Percentiles rank a stretch among this genome's conserved stretches.
These are phyloP conservation scores for Calcarius lapponicus DNA, from an alignment of 2,797 vertebrate genomes.

Conservation along the genomic window DNA sequence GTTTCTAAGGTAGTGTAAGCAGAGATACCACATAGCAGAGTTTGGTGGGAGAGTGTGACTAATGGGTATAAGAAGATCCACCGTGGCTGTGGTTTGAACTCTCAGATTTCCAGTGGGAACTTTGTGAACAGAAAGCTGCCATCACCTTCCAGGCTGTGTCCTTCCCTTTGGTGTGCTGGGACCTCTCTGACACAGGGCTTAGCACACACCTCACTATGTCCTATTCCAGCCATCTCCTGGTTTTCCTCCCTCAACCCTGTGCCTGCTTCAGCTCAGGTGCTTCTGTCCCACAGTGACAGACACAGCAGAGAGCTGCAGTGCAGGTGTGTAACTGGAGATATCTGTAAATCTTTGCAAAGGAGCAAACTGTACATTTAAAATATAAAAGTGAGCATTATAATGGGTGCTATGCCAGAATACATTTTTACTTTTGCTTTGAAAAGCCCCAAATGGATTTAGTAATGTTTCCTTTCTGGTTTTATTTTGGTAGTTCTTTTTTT, in stretches of 20 bases:
- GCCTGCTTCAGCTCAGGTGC: neutral
- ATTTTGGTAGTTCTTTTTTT: neutral
- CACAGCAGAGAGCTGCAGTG: neutral
- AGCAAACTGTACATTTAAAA: neutral
- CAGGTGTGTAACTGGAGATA: neutral
- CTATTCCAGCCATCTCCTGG: neutral
- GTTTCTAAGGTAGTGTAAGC: neutral
- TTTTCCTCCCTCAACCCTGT: neutral
- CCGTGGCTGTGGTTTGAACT: neutral
- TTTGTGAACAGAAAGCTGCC: neutral
- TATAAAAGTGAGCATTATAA: neutral
- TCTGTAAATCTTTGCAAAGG: neutral
- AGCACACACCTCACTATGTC: accelerated
- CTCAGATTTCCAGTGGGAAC: neutral
- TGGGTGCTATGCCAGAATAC: neutral
- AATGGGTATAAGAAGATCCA: neutral
- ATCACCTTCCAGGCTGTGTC: neutral
- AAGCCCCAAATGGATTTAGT: neutral
- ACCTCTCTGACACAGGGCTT: neutral
- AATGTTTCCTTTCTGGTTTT: neutral
- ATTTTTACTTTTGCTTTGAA: neutral
- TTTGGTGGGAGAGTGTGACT: neutral
- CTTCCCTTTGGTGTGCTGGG: neutral
- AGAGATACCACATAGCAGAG: neutral
- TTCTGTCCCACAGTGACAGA: neutral